Conservation (phyloP, 2,797 vertebrate genomes). For the Erithacus rubecula region DNA sequence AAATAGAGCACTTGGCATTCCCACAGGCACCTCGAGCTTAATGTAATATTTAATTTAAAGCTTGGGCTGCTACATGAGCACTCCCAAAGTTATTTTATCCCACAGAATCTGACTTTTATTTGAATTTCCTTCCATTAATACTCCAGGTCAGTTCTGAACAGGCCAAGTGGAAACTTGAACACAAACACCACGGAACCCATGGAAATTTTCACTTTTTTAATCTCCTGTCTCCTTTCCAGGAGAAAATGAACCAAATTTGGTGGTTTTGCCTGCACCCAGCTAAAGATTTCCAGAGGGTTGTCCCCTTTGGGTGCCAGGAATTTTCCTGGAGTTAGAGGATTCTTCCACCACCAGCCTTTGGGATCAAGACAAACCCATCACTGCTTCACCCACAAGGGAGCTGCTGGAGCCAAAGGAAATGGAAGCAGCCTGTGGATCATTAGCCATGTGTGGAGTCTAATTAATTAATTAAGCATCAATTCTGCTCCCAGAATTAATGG, state of each 20-base stretch:
- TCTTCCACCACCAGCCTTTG: not conserved
- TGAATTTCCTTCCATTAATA: not conserved
- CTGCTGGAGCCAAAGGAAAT: constrained; percentile 50
- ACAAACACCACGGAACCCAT: not conserved
- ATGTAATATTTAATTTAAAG: not conserved
- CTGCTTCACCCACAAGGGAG: not conserved
- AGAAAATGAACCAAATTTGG: not conserved
- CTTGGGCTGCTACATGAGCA: not conserved
- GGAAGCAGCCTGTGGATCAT: constrained; percentile 35
- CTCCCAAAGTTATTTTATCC: not conserved
- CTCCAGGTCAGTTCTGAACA: not conserved
- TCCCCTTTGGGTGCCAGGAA: not conserved
- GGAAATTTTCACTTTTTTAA: not conserved
- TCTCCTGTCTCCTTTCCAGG: not conserved
- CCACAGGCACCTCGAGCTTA: not conserved
- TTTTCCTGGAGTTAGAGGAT: not conserved
- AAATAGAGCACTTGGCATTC: not conserved
- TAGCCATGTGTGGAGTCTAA: constrained; percentile 46
- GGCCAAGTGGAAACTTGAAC: not conserved
- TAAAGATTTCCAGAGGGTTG: rapidly evolving
- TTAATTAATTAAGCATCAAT: too few relatives aligned
- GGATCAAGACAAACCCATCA: constrained; percentile 46
- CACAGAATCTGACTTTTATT: not conserved
- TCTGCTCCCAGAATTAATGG: constrained; percentile 61
- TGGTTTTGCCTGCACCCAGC: not conserved